Conservation (phyloP, 2,797 vertebrate genomes). For the Pipistrellus pygmaeus region DNA sequence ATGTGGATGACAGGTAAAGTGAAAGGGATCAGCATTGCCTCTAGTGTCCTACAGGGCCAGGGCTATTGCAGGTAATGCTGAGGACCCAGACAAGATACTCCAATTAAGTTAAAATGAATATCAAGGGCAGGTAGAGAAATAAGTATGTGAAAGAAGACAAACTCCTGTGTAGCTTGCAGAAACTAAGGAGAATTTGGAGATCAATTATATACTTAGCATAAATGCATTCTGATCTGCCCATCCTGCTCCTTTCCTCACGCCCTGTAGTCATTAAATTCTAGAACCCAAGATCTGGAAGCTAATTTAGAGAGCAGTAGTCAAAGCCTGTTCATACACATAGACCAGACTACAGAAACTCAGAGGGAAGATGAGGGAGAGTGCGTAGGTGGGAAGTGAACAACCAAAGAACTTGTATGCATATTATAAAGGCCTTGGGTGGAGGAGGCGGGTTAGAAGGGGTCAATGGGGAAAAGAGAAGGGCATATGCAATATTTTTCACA, state of each 20-base stretch:
- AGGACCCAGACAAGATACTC: not conserved
- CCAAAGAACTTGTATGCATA: no score
- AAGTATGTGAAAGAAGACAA: not conserved
- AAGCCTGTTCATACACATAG: not conserved
- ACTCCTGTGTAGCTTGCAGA: not conserved
- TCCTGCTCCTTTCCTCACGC: not conserved
- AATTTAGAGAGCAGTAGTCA: not conserved
- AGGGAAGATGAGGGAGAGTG: no score
- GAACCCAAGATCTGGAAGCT: not conserved
- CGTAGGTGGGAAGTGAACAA: no score
- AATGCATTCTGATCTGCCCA: not conserved
- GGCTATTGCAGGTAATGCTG: not conserved
- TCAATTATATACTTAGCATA: not conserved
- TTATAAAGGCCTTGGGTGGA: no score
- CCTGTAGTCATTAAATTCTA: not conserved
- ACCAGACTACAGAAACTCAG: no score
- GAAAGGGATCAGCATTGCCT: not conserved
- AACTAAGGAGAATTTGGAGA: not conserved
- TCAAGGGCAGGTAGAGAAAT: not conserved
- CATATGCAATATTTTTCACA: no score
- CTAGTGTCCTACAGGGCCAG: not conserved
- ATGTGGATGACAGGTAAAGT: not conserved
- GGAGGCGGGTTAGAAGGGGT: no score
- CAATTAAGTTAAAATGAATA: not conserved
- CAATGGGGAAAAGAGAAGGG: no score